Evolutionary conservation across 2,888 invertebrate genomes (phyloP).

Genomic region (Bombylius major): DNA sequence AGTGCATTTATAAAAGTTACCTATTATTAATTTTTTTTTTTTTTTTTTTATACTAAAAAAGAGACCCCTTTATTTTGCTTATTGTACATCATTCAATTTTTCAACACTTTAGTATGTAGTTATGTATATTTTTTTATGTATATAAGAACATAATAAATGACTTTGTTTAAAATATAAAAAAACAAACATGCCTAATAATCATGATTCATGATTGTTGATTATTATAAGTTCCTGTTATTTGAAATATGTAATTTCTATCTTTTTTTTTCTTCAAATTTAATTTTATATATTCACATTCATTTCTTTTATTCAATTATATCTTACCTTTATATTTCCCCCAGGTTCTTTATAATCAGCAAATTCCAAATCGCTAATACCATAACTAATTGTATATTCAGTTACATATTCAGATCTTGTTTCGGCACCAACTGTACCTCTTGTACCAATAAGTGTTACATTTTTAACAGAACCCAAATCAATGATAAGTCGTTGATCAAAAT

Average conservation of each 20-base stretch:
- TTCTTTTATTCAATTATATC: slow-evolving; percentile 8
- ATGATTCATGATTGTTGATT: background rate
- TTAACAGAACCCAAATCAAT: slow-evolving; percentile 78
- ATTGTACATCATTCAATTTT: too few species aligned
- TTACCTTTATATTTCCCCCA: slow-evolving; percentile 83
- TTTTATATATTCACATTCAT: background rate
- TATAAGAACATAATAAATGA: too few species aligned
- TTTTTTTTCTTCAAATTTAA: background rate
- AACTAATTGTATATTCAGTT: slow-evolving; percentile 86
- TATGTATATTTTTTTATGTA: too few species aligned
- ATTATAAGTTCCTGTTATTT: background rate
- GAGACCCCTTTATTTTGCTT: too few species aligned
- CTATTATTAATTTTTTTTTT: too few species aligned
- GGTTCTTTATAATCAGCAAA: slow-evolving; percentile 81
- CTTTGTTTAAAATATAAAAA: too few species aligned
- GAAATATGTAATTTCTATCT: background rate
- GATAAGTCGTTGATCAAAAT: slow-evolving; percentile 84
- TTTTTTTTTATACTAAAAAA: too few species aligned
- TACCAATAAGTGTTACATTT: slow-evolving; percentile 79
- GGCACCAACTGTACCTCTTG: slow-evolving; percentile 64
- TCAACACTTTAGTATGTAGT: too few species aligned
- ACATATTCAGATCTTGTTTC: slow-evolving; percentile 77
- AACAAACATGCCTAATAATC: background rate
- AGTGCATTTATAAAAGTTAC: too few species aligned
- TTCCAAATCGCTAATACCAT: slow-evolving; percentile 81